Percentiles rank a stretch among this genome's conserved stretches.
Conservation (phyloP, 2,888 invertebrate genomes). For the Orthonychiurus folsomi region DNA sequence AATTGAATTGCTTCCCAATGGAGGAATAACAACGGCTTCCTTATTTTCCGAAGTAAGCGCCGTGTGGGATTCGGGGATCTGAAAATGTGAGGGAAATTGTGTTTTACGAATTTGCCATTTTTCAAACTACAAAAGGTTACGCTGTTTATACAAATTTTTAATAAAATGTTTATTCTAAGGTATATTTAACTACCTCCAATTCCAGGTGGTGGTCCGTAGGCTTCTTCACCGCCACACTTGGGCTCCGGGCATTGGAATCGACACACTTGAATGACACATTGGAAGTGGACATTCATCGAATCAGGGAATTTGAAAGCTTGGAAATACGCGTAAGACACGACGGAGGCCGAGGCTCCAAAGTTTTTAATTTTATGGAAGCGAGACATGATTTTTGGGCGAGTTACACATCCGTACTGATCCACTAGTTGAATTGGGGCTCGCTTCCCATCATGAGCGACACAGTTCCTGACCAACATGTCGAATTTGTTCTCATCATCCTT, state of each 20-base stretch:
- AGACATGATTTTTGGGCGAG: conserved; percentile 82
- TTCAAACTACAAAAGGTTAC: background rate
- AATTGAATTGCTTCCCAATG: conserved; percentile 46
- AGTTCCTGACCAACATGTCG: conserved; percentile 88
- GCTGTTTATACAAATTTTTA: conserved; percentile 4
- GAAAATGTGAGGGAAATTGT: conserved; percentile 51
- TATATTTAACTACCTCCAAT: conserved; percentile 30
- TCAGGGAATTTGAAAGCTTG: conserved; percentile 95
- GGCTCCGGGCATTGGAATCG: conserved; percentile 88
- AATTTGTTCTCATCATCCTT: conserved; percentile 94
- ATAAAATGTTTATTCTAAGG: conserved; percentile 8
- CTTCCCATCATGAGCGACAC: conserved; percentile 90
- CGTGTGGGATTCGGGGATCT: conserved; percentile 78
- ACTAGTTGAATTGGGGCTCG: conserved; percentile 85
- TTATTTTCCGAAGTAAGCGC: conserved; percentile 74
- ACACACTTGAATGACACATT: conserved; percentile 90
- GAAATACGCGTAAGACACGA: conserved; percentile 90
- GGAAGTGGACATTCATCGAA: conserved; percentile 95
- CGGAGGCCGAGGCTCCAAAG: conserved; percentile 87
- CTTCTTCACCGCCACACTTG: conserved; percentile 60
- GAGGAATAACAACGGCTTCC: conserved; percentile 70
- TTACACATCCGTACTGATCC: conserved; percentile 87
- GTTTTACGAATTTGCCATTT: background rate
- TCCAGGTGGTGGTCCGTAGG: conserved; percentile 42
- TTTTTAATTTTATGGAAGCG: conserved; percentile 93